phyloP scores from a whole-genome alignment of 2,113 vertebrate species.

The Nannobrachium achirus region DNA sequence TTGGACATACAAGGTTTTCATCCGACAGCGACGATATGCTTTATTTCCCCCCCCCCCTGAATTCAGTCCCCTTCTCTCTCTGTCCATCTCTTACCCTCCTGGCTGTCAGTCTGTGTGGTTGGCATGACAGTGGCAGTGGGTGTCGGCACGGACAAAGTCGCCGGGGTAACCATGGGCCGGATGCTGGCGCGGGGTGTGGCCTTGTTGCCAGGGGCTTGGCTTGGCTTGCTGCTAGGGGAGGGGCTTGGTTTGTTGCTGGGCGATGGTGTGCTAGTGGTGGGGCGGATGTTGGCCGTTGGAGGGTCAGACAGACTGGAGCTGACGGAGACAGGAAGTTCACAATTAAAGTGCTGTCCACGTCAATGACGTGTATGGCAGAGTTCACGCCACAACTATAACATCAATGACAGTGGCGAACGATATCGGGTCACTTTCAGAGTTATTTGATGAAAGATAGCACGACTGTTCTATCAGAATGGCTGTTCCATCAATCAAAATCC shows the following conservation, averaged over 20 bases:
- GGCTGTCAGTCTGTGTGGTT: constrained; percentile 94
- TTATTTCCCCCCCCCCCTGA: too few relatives aligned
- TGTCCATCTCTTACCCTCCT: constrained; percentile 84
- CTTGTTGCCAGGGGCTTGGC: constrained; percentile 88
- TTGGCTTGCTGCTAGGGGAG: constrained; percentile 74
- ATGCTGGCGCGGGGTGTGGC: constrained; percentile 96
- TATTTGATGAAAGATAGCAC: too few relatives aligned
- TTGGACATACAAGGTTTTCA: too few relatives aligned
- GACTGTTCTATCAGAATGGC: too few relatives aligned
- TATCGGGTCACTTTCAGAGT: too few relatives aligned
- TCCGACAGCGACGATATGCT: too few relatives aligned
- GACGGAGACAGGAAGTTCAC: constrained; percentile 7
- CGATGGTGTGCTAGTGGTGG: constrained; percentile 94
- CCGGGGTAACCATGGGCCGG: constrained; percentile 96
- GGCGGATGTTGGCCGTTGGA: constrained; percentile 97
- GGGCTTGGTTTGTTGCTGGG: constrained; percentile 34
- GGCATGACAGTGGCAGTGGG: constrained; percentile 99
- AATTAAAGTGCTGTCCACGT: too few relatives aligned
- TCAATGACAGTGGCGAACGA: too few relatives aligned
- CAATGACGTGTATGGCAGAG: background rate
- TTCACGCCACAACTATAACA: too few relatives aligned
- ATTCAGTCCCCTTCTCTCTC: background rate
- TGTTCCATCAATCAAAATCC: too few relatives aligned
- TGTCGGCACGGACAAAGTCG: constrained; percentile 89
- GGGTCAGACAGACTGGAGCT: constrained; percentile 92